A percentile compares a stretch with the other conserved stretches of the same genome.
phyloP scores from a whole-genome alignment of 2,888 invertebrate genomes.

The Nasonovia ribisnigri region DNA sequence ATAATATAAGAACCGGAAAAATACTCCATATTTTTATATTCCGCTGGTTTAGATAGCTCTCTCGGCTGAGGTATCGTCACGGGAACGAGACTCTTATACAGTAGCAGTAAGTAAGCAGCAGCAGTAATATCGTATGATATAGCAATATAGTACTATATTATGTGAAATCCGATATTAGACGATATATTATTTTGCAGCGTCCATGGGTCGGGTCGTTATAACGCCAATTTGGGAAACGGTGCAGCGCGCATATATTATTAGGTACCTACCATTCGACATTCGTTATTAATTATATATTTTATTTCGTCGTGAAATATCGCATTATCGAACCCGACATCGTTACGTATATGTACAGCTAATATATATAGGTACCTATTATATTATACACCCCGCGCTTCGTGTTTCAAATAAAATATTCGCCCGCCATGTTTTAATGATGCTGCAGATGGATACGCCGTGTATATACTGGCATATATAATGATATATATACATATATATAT shows the following conservation, averaged over 20 bases:
- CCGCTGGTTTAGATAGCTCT: not conserved
- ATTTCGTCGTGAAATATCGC: conserved; percentile 22
- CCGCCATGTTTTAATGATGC: conserved; percentile 2
- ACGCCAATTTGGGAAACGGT: not conserved
- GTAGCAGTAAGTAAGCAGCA: too few relatives aligned
- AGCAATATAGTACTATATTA: not conserved
- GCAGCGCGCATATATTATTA: not conserved
- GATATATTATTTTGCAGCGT: not conserved
- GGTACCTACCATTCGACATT: not conserved
- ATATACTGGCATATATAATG: too few relatives aligned
- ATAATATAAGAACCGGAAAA: not conserved
- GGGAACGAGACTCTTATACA: not conserved
- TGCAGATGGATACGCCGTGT: not conserved
- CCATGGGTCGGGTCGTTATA: conserved; percentile 14
- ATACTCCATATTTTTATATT: not conserved
- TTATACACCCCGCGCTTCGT: not conserved
- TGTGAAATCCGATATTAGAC: conserved; percentile 17
- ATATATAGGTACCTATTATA: too few relatives aligned
- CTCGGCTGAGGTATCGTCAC: not conserved
- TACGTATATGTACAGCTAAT: not conserved
- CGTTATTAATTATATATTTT: conserved; percentile 40
- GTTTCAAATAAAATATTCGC: conserved; percentile 27
- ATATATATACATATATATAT: too few relatives aligned
- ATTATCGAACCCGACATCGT: not conserved
- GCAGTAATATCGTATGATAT: not conserved